Percentiles rank a stretch among this genome's conserved stretches.
Conservation (phyloP, 2,113 vertebrate species). For the Lonchura striata region DNA sequence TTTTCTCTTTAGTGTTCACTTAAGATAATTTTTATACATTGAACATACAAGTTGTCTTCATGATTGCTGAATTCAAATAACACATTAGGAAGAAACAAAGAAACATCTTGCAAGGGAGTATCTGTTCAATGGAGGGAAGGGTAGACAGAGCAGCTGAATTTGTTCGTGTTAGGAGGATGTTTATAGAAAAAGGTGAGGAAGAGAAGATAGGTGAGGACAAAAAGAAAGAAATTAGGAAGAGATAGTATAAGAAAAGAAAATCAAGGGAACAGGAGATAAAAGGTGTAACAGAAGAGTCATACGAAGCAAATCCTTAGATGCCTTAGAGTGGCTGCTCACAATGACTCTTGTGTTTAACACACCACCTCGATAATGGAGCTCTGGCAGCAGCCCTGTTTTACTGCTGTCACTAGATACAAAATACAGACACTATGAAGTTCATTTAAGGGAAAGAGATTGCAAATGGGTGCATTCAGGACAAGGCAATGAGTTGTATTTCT, state of each 20-base stretch:
- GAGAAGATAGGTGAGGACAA: neutral
- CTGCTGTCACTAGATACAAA: neutral
- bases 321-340: neutral
- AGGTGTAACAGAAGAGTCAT: neutral
- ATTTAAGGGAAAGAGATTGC: neutral
- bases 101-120: neutral
- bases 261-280: neutral
- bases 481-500: neutral
- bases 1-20: neutral
- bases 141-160: neutral
- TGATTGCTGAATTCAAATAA: neutral
- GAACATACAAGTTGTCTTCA: neutral
- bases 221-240: neutral
- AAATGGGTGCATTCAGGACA: neutral
- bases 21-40: neutral
- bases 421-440: neutral
- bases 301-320: neutral
- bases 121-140: neutral
- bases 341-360: neutral
- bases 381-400: neutral
- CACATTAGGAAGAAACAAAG: neutral
- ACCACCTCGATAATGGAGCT: neutral
- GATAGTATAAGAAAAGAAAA: constrained; percentile 10
- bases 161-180: neutral
- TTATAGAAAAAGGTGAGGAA: neutral